Evolutionary conservation across 2,888 invertebrate genomes (phyloP).

Genomic region (Timema cristinae): DNA sequence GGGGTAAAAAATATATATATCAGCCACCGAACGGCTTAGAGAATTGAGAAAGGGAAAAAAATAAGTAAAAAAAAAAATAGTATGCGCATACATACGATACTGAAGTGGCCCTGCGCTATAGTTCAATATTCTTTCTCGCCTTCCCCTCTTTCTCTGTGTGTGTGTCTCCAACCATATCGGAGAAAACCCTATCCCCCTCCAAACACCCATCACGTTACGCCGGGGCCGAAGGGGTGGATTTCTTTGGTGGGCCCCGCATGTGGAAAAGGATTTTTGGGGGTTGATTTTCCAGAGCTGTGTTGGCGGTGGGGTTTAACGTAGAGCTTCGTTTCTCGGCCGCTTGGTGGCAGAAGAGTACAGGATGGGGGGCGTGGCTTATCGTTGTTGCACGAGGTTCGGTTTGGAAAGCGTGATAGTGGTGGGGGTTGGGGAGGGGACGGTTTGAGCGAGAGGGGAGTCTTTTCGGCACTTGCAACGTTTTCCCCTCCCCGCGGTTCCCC

Average conservation of each 20-base stretch:
- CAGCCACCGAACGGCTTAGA: constrained; percentile 2
- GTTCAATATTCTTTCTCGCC: constrained; percentile 25
- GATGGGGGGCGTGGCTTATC: not conserved
- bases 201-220: constrained; percentile 36
- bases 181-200: constrained; percentile 36
- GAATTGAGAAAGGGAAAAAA: constrained; percentile 14
- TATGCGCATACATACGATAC: constrained; percentile 26
- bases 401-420: too few relatives aligned
- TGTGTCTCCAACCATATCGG: not conserved
- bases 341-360: constrained; percentile 25
- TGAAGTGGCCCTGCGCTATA: constrained; percentile 25
- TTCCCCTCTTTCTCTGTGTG: constrained; percentile 19
- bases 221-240: constrained; percentile 9
- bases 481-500: too few relatives aligned
- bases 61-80: constrained; percentile 23
- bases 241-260: constrained; percentile 26
- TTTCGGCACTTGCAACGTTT: too few relatives aligned
- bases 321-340: constrained; percentile 25
- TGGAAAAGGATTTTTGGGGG: constrained; percentile 22
- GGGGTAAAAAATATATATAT: constrained; percentile 19
- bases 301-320: constrained; percentile 14
- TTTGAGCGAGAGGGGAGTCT: too few relatives aligned
- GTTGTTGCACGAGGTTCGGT: too few relatives aligned
- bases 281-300: not conserved
- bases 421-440: too few relatives aligned